Conservation (phyloP, 1,140 invertebrate genomes). For the Atta texana region DNA sequence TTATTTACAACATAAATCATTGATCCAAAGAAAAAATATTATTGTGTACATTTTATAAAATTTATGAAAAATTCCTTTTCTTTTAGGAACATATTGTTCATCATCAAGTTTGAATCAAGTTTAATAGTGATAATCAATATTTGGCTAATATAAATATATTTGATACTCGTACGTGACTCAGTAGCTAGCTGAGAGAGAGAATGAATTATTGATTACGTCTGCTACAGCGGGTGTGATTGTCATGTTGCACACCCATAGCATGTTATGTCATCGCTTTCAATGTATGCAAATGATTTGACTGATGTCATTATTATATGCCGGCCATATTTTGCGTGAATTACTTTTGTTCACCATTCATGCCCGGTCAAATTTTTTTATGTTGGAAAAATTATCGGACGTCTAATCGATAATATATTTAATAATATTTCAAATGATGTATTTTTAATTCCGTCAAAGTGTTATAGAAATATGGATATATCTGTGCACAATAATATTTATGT, state of each 20-base stretch:
- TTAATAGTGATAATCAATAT: slow-evolving; percentile 2
- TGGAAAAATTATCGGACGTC: not conserved
- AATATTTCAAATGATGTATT: not conserved
- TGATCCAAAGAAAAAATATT: not conserved
- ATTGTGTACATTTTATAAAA: not conserved
- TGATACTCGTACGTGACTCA: slow-evolving; percentile 55
- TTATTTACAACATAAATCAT: not conserved
- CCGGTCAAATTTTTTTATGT: not conserved
- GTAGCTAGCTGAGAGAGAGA: slow-evolving; percentile 48
- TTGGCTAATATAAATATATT: slow-evolving; percentile 46
- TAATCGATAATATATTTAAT: not conserved
- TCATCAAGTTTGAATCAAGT: not conserved
- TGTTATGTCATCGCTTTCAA: slow-evolving; percentile 72
- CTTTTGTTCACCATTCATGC: slow-evolving; percentile 7
- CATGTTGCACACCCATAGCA: slow-evolving; percentile 53
- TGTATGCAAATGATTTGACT: slow-evolving; percentile 70
- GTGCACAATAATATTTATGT: not conserved
- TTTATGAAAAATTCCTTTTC: not conserved
- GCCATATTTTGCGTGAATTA: slow-evolving; percentile 44
- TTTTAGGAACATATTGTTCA: not conserved
- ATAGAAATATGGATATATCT: not conserved
- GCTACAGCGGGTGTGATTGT: slow-evolving; percentile 64
- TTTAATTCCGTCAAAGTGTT: not conserved
- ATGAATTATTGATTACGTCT: slow-evolving; percentile 77
- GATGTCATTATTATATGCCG: slow-evolving; percentile 62